Base-by-base conservation (phyloP, 2,797 vertebrate species). In the Poeciliopsis presidionis region DNA sequence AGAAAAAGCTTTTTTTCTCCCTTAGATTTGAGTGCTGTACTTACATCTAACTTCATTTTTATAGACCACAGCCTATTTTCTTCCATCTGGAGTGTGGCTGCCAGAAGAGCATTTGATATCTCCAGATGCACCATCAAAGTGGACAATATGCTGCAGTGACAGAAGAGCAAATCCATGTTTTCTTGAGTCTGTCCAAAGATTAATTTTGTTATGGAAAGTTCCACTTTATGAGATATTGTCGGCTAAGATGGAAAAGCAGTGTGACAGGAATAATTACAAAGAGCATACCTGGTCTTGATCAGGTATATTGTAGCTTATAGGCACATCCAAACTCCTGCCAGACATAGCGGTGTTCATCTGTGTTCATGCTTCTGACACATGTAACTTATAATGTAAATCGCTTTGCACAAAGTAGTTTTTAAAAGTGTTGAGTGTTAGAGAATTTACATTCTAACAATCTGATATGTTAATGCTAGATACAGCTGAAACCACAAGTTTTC, bases 41-140 rank as follows among this genome's bases (percentile, higher is more conserved):
- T 98, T 97, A 96, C 96, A 96, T 93, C 20, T 96, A 97, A 97
- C 96, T 97, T 97, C 97, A 93, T 97, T 96, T 97, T 96, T 97
- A 96, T 96, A 96, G 96, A 96, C 95, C 93, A 93, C 94, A 95
- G 96, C 96, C 96, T 97, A 95, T 96, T 96, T 97, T 96, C 93
- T 96, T 97, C 96, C 96, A 95, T 96, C 96, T 95, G 95, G 96
- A 96, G 95, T 94, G 94, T 90, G 94, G 93, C 93, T 95, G 94
- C 93, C 96, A 94, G 96, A 95, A 94, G 94, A 94, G 96, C 96
- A 97, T 98, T 98, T 97, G 96, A 97, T 96, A 97, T 97, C 96
- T 96, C 97, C 96, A 95, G 90, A 94, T 95, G 91, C 94, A 87
- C 87, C 95, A 94, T 96, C 95, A 95, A 97, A 97, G 97, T 98